These are phyloP conservation scores for Pipistrellus kuhlii DNA, from an alignment of 2,797 vertebrate genomes.

Conservation along the genomic window DNA sequence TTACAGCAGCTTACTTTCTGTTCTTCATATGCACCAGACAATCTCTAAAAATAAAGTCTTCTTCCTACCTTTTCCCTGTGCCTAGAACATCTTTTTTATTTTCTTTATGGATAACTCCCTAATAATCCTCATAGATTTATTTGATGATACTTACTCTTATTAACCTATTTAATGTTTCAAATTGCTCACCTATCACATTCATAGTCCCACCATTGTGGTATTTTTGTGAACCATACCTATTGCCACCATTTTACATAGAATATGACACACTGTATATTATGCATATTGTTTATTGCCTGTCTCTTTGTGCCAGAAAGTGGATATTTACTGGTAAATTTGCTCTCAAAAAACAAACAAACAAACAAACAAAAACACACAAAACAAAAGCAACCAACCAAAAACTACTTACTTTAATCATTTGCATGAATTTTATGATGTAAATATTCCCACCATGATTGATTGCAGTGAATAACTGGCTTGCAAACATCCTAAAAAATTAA, in stretches of 20 bases:
- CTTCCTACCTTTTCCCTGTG: neutral
- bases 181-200: neutral
- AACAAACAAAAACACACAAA: no score
- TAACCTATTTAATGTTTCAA: neutral
- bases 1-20: neutral
- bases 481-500: neutral
- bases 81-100: neutral
- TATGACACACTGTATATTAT: neutral
- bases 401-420: neutral
- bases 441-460: neutral
- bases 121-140: neutral
- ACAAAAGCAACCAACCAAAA: neutral
- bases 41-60: neutral
- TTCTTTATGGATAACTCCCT: neutral
- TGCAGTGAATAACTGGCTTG: neutral
- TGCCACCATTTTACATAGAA: neutral
- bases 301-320: neutral
- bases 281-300: neutral
- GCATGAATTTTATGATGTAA: neutral
- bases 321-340: neutral
- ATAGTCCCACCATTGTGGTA: accelerated
- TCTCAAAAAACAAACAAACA: neutral
- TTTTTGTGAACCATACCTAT: neutral
- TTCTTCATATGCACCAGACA: neutral
- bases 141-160: neutral